Base-by-base conservation (phyloP, 2,113 vertebrate genomes). In the Uropsilus gracilis region DNA sequence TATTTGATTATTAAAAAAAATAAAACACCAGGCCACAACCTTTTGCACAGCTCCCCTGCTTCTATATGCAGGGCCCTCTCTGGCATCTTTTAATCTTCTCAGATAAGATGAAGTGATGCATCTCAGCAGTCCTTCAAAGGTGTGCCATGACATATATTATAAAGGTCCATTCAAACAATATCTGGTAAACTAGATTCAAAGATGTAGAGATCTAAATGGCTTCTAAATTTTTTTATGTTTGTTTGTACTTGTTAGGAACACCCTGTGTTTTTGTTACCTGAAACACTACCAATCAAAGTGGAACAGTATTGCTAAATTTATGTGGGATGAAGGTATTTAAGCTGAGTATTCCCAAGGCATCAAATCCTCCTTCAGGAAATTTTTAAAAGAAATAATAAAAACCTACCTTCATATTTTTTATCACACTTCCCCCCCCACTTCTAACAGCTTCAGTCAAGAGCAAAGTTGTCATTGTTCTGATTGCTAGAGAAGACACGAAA, bases 171-270 rank as follows among this genome's bases (percentile, higher is more conserved):
- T 71, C 26, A 42, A 94, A 78, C 34, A 77, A 39, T 48, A 28
- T 48, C 57, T 66, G 37, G 68, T 84, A 73, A 96, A 28, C 61
- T 63, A 61, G 46, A 85, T 39, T 68, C 44, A 77, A 7, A 66
- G 30, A 72, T 66, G 39, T 69, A 71, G 64, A 84, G 72, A 63
- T 80, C 89, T 20, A 94, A 85, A 95, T 68, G 26, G 68, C 48
- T 86, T 55, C 6, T 73, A 16, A 73, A 87, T 32, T 55, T 86
- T 96, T 93, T 73, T n/a, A 87, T 81, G 89, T 85, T 90, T 63
- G 42, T 93, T 92, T 94, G 93, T 48, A 92, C 44, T 94, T 42
- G 18, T 76, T 68, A 94, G 86, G 30, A 93, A 88, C 86, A 95
- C 55, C 66, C 37, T 73, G 20, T 57, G 20, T 44, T 88, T 94